Percentiles rank a stretch among this genome's conserved stretches.
phyloP scores from a whole-genome alignment of 2,888 invertebrate genomes.

The Folsomia manolachei region DNA sequence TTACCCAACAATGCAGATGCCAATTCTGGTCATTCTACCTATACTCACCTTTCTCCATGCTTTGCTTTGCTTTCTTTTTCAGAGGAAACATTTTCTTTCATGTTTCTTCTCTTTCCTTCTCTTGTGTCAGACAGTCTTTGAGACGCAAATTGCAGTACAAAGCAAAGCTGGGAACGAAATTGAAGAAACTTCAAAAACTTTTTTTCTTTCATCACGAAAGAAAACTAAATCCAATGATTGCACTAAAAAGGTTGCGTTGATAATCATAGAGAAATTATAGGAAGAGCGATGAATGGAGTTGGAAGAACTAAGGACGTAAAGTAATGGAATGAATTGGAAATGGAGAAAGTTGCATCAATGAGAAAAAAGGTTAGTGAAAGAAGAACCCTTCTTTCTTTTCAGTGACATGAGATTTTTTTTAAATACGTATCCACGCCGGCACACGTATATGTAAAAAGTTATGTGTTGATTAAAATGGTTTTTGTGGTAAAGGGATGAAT shows the following conservation, averaged over 20 bases:
- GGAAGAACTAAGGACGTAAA: no score
- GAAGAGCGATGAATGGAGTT: not conserved
- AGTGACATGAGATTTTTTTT: no score
- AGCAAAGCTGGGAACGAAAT: constrained; percentile 3
- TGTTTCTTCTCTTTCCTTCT: not conserved
- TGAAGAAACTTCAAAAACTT: constrained; percentile 15
- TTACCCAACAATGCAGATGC: no score
- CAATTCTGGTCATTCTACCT: not conserved
- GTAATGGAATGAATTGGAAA: no score
- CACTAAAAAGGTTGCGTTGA: constrained; percentile 4
- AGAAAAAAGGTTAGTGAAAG: no score
- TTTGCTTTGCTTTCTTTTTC: not conserved
- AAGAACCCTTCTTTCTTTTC: no score
- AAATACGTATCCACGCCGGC: no score
- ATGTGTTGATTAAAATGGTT: no score
- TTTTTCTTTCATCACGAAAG: constrained; percentile 14
- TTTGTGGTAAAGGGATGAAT: no score
- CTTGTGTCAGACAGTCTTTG: not conserved
- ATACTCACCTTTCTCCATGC: not conserved
- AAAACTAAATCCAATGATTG: constrained; percentile 11
- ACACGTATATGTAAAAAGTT: no score
- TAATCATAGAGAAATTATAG: not conserved
- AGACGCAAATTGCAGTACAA: constrained; percentile 1
- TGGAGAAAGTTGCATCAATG: not conserved
- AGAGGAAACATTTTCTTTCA: not conserved